Evolutionary conservation across 2,888 invertebrate genomes (phyloP).

Genomic region (Chamaedrilus cognettii): DNA sequence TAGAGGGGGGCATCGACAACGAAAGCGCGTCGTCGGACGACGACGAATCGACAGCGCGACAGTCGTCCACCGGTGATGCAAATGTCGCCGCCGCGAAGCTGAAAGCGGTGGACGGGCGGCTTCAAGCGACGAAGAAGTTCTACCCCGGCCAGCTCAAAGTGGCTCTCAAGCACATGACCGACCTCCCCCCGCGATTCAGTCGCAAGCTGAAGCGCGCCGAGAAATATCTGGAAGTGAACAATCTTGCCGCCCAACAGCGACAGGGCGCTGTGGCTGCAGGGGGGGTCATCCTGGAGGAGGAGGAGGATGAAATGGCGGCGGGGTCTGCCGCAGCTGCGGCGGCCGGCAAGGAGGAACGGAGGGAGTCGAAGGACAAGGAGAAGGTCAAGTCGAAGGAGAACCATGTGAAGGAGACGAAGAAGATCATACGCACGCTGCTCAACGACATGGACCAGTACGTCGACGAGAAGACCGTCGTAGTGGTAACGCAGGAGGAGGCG

Average conservation of each 20-base stretch:
- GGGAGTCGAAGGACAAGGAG: slow-evolving; percentile 26
- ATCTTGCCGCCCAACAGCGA: slow-evolving; percentile 17
- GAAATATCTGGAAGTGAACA: not conserved
- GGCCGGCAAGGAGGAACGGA: slow-evolving; percentile 13
- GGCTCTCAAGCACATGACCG: slow-evolving; percentile 41
- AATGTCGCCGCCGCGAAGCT: not conserved
- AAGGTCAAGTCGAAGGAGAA: slow-evolving; percentile 27
- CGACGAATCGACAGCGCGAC: not conserved
- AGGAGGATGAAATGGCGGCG: slow-evolving; percentile 7
- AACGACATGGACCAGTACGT: slow-evolving; percentile 31
- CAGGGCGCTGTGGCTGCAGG: not conserved
- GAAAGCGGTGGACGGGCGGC: not conserved
- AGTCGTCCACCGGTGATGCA: not conserved
- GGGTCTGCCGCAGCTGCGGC: slow-evolving; percentile 4
- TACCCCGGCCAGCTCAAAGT: slow-evolving; percentile 40
- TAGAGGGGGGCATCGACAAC: slow-evolving; percentile 35
- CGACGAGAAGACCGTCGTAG: too few relatives aligned
- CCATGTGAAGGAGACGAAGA: slow-evolving; percentile 30
- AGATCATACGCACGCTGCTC: slow-evolving; percentile 31
- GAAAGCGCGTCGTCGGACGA: slow-evolving; percentile 24
- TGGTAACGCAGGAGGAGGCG: too few relatives aligned
- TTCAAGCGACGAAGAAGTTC: not conserved
- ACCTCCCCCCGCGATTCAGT: slow-evolving; percentile 38
- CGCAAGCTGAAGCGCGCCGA: slow-evolving; percentile 30
- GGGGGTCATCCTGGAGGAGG: not conserved